Evolutionary conservation across 2,888 invertebrate genomes (phyloP), one percentile per base, ranked within the genome.

Genomic region (Theretra japonica): DNA sequence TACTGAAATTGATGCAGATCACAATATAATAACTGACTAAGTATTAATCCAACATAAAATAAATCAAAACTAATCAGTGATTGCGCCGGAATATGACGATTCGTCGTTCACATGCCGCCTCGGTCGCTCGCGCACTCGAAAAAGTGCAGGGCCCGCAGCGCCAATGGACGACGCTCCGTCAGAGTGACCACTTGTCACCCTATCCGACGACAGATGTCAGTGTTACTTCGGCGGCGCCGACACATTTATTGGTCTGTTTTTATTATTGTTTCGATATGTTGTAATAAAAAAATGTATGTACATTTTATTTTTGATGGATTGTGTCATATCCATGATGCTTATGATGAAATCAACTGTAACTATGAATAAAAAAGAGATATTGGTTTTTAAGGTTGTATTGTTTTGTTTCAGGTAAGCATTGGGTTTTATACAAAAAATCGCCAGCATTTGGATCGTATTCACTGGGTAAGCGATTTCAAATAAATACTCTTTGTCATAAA

Each of bases 391-490:
- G 6, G n/a, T n/a, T n/a, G 15, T 48, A 21, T 23, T 1, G 15
- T 65, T 65, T 17, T 65, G 48, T 65, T 65, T 48, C 48, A 65
- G 65, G 65, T 65, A 65, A 65, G 65, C 33, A 23, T 30, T 53
- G 8, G 23, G 2, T 2, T 15, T 8, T 17, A 25, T 48, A 23
- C 2, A 17, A 23, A 65, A n/a, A 2, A 1, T 4, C 33, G 3
- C 0, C 21, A n/a, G 1, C 5, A 25, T 23, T 11, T n/a, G 30
- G n/a, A 60, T 15, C 41, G n/a, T 15, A 8, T 17, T 48, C 48
- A 23, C 1, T 11, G 6, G 41, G 65, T 65, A 65, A 65, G 65
- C 11, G 17, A 25, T 25, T 48, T 48, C 41, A 17, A 62, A 62
- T 62, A 15, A 17, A 53, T 3, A 53, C 1, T n/a, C 17, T 28